Evolutionary conservation across 2,113 vertebrate genomes (phyloP).

Genomic region (Struthidea cinerea): DNA sequence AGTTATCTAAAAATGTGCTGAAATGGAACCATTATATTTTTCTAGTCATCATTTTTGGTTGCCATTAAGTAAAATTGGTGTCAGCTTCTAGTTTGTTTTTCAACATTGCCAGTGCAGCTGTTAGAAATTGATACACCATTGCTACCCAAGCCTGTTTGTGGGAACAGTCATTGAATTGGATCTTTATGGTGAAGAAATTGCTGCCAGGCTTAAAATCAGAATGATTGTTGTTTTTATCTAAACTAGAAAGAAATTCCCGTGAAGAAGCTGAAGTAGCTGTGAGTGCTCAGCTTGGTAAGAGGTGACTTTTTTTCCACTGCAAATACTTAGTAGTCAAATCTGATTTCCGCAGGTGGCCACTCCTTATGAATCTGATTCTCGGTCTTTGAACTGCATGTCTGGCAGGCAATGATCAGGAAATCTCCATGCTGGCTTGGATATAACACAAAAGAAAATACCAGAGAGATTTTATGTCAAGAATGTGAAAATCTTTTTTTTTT

Average conservation of each 20-base stretch:
- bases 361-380: background rate
- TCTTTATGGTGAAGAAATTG: conserved; percentile 14
- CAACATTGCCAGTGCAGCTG: background rate
- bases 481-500: background rate
- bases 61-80: background rate
- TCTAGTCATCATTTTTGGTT: background rate
- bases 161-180: conserved; percentile 13
- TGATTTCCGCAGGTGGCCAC: background rate
- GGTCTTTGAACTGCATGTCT: background rate
- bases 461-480: background rate
- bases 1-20: background rate
- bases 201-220: background rate
- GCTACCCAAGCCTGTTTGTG: conserved; percentile 7
- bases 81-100: background rate
- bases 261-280: background rate
- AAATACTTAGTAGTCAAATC: background rate
- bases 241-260: background rate
- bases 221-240: background rate
- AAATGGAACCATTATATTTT: background rate
- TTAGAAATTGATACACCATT: background rate
- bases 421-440: background rate
- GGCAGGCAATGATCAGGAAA: background rate
- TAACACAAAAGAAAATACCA: background rate
- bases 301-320: background rate
- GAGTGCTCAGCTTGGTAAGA: background rate